A percentile compares a stretch with the other conserved stretches of the same genome.
phyloP scores from a whole-genome alignment of 2,888 invertebrate species.

The Orchesellides sinensis region DNA sequence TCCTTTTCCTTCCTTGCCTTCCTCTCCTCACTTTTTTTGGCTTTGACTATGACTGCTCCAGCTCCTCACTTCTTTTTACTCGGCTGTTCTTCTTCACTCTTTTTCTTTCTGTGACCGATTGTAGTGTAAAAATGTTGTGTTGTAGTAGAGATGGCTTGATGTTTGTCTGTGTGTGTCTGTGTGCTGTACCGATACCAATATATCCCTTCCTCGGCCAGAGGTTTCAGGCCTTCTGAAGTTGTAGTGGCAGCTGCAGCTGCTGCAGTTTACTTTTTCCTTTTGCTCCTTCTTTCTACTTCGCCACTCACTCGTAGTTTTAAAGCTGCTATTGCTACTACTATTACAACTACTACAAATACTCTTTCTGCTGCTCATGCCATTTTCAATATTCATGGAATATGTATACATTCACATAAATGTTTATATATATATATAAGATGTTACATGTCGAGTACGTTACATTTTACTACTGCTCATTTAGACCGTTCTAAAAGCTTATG shows the following conservation, averaged over 20 bases:
- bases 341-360: not conserved
- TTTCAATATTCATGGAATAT: constrained; percentile 2
- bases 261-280: constrained; percentile 44
- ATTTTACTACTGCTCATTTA: not conserved
- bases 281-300: constrained; percentile 11
- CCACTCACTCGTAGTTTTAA: too few relatives aligned
- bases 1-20: constrained; percentile 17
- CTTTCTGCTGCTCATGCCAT: constrained; percentile 11
- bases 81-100: constrained; percentile 40
- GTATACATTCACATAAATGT: not conserved
- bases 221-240: constrained; percentile 44
- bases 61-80: constrained; percentile 43
- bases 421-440: too few relatives aligned
- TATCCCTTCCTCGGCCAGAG: constrained; percentile 36
- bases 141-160: not conserved
- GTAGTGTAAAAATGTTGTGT: constrained; percentile 17
- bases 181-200: constrained; percentile 51
- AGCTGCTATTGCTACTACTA: not conserved
- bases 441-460: too few relatives aligned
- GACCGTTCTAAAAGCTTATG: too few relatives aligned
- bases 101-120: constrained; percentile 30
- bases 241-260: constrained; percentile 54
- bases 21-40: constrained; percentile 35
- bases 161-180: constrained; percentile 23
- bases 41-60: constrained; percentile 39